Percentiles rank a stretch among this genome's conserved stretches.
Evolutionary conservation across 2,797 vertebrate species (phyloP).

Genomic region (Spinus pinus): DNA sequence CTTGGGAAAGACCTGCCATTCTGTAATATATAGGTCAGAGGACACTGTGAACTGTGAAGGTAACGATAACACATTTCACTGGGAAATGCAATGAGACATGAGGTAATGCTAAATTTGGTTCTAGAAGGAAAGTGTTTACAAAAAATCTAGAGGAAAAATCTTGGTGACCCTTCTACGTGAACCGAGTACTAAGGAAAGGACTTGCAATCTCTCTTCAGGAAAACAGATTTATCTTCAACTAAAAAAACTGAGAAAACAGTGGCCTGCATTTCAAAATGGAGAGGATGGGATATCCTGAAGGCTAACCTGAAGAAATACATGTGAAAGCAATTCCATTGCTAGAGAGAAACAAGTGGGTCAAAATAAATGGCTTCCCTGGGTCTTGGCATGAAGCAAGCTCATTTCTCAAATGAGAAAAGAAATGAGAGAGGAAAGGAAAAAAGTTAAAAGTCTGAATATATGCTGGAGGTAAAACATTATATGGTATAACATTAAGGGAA

Average conservation of each 20-base stretch:
- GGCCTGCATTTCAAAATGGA: neutral
- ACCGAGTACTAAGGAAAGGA: neutral
- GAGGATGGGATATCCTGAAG: neutral
- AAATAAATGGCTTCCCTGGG: conserved; percentile 5
- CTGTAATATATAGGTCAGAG: conserved; percentile 55
- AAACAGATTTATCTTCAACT: neutral
- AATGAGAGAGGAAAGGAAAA: neutral
- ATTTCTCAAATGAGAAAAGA: conserved; percentile 13
- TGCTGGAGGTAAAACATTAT: conserved; percentile 25
- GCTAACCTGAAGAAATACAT: neutral
- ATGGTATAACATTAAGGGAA: neutral
- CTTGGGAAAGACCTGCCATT: conserved; percentile 50
- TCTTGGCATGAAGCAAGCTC: neutral
- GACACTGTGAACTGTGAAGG: conserved; percentile 34
- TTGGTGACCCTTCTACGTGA: neutral
- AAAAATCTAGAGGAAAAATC: neutral
- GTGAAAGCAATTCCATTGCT: neutral
- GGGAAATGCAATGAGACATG: conserved; percentile 13
- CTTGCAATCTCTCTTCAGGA: neutral
- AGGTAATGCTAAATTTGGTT: conserved; percentile 25
- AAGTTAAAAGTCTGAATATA: conserved; percentile 20
- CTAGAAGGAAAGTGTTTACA: neutral
- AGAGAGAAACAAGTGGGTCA: conserved; percentile 15
- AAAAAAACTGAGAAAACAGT: neutral
- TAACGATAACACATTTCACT: conserved; percentile 12